These are phyloP conservation scores for Drosophila ogumai DNA, from an alignment of 1,140 invertebrate species.

Conservation along the genomic window DNA sequence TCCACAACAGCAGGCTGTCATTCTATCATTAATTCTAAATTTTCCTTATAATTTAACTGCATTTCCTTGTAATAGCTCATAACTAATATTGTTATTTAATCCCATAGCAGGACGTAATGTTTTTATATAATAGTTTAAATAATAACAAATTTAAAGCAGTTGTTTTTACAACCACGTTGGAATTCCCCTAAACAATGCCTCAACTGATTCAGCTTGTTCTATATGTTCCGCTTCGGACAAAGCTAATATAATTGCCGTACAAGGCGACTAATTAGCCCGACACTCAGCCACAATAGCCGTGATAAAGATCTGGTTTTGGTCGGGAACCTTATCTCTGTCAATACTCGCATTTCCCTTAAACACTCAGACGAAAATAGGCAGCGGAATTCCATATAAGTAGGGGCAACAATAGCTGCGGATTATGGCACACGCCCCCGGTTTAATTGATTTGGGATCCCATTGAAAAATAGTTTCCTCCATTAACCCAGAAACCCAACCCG, in stretches of 20 bases:
- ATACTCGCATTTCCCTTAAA: slow-evolving; percentile 20
- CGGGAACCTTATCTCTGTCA: slow-evolving; percentile 11
- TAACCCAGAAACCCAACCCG: slow-evolving; percentile 20
- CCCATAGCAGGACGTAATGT: background rate
- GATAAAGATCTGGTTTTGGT: slow-evolving; percentile 43
- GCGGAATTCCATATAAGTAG: slow-evolving; percentile 14
- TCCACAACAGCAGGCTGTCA: no score
- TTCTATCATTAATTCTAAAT: background rate
- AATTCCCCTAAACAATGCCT: background rate
- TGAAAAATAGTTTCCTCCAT: slow-evolving; percentile 49
- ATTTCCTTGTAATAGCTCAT: background rate
- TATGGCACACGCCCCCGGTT: slow-evolving; percentile 27
- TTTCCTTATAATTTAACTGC: no score
- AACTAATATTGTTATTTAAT: background rate
- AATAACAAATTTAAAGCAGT: background rate
- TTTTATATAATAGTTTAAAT: background rate
- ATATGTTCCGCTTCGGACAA: slow-evolving; percentile 3
- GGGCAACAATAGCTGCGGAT: slow-evolving; percentile 18
- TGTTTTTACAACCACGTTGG: slow-evolving; percentile 7
- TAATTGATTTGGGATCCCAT: slow-evolving; percentile 17
- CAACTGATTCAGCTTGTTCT: background rate
- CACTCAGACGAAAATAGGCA: slow-evolving; percentile 16
- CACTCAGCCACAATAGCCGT: slow-evolving; percentile 20
- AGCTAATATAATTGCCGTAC: slow-evolving; percentile 32
- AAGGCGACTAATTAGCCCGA: slow-evolving; percentile 42